Evolutionary conservation across 2,888 invertebrate species (phyloP), one percentile per base, ranked within the genome.

Genomic region (Drosophila setosimentum): DNA sequence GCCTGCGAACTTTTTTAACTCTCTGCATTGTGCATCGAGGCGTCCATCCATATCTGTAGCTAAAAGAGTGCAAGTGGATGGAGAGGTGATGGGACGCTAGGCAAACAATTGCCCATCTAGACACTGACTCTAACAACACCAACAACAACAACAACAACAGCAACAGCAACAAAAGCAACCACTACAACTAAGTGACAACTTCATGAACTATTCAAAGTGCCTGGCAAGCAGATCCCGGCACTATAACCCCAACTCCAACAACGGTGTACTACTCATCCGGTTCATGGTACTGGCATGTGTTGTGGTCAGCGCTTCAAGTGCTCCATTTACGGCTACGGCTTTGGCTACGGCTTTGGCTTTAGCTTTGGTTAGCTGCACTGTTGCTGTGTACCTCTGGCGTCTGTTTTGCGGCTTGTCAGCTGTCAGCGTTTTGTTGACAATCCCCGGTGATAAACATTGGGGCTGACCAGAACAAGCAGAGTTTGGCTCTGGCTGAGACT

Each of bases 131-230:
- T 54, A 59, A 35, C 49, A 49, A 32, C 63, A 60, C 55, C 35
- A 62, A 58, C 27, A 49, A 21, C 40, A 37, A 7, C 59, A 71
- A 45, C 42, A 50, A 10, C 51, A 58, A 50, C 35, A 45, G 18
- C 37, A 45, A 30, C 29, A 54, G 6, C 29, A 29, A 45, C 68
- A 48, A 53, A 30, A 30, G 18, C 59, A 40, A 50, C 68, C 59
- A 78, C 78, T 68, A 76, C 80, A 80, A 76, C 89, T 77, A 79
- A 89, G 86, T 87, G 89, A 87, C 89, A 87, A 82, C 80, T 89
- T 87, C 89, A 87, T 87, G 76, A 89, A 87, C 80, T 85, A 87
- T 89, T 87, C 88, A 87, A 87, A 80, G 80, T 68, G 68, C 69
- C 48, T 33, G 21, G 32, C 35, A 45, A 11, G 37, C 37, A 68